Percentiles rank a stretch among this genome's conserved stretches.
These are phyloP conservation scores for Tapera naevia DNA, from an alignment of 2,797 vertebrate genomes.

Conservation along the genomic window DNA sequence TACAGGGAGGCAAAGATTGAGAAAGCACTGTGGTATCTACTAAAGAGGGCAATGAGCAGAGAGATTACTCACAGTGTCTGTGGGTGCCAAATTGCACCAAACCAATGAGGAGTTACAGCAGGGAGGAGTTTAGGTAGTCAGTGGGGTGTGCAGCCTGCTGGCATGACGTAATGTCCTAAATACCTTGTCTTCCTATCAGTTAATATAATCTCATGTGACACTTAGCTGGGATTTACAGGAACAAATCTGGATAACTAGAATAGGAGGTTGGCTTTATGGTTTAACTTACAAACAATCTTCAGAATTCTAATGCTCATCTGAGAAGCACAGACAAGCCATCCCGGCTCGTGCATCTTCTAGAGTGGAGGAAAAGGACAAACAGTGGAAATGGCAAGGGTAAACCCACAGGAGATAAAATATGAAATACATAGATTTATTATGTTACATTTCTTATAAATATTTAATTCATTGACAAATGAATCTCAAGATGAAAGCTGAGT, in stretches of 20 bases:
- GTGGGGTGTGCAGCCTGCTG: neutral
- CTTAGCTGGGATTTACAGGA: neutral
- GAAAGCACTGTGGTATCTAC: neutral
- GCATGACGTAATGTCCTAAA: constrained; percentile 14
- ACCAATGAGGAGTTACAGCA: neutral
- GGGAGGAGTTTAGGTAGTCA: neutral
- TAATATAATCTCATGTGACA: neutral
- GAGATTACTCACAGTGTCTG: neutral
- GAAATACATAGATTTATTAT: constrained; percentile 31
- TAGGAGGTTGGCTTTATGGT: neutral
- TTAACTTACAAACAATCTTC: neutral
- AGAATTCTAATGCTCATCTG: neutral
- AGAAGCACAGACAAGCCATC: neutral
- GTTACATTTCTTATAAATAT: constrained; percentile 9
- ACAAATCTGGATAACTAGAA: neutral
- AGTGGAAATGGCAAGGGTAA: neutral
- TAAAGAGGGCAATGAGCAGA: neutral
- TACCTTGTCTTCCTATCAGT: neutral
- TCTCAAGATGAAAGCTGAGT: neutral
- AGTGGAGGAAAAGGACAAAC: neutral
- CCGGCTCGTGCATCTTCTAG: neutral
- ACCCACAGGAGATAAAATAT: neutral
- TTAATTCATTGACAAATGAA: neutral
- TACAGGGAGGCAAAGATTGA: neutral
- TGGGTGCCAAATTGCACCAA: neutral